Conservation (phyloP, 2,113 vertebrate species). For the Pachycephala philippinensis region DNA sequence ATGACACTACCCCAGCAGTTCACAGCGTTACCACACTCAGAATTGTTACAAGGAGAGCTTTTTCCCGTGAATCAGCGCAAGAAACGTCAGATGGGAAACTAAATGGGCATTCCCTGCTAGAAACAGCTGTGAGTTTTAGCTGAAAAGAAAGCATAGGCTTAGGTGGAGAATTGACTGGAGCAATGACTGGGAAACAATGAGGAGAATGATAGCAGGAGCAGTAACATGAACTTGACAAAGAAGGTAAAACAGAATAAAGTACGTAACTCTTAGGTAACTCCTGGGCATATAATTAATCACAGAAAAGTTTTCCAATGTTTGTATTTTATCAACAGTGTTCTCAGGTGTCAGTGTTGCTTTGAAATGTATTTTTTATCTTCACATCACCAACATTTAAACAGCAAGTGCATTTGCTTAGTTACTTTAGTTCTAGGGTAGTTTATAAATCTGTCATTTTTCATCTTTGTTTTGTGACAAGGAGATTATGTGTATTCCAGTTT, state of each 20-base stretch:
- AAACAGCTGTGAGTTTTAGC: not conserved
- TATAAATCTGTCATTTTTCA: constrained; percentile 14
- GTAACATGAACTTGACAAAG: not conserved
- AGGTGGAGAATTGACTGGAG: not conserved
- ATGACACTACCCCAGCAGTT: not conserved
- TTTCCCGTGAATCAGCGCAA: not conserved
- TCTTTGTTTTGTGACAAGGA: constrained; percentile 28
- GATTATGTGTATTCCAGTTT: not conserved
- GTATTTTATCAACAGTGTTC: not conserved
- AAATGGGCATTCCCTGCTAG: not conserved
- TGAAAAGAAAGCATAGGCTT: not conserved
- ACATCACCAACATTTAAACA: not conserved
- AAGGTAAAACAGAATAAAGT: not conserved
- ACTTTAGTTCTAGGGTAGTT: not conserved
- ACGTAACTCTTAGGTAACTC: not conserved
- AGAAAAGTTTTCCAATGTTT: not conserved
- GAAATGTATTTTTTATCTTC: not conserved
- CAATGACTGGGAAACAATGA: not conserved
- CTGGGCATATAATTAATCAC: not conserved
- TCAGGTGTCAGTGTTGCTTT: not conserved
- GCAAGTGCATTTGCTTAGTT: constrained; percentile 13
- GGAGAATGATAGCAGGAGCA: not conserved
- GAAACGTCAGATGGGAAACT: not conserved
- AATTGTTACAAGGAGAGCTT: not conserved
- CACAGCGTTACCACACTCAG: fast-evolving